Conservation (phyloP, 2,797 vertebrate genomes). For the Macropodus opercularis region DNA sequence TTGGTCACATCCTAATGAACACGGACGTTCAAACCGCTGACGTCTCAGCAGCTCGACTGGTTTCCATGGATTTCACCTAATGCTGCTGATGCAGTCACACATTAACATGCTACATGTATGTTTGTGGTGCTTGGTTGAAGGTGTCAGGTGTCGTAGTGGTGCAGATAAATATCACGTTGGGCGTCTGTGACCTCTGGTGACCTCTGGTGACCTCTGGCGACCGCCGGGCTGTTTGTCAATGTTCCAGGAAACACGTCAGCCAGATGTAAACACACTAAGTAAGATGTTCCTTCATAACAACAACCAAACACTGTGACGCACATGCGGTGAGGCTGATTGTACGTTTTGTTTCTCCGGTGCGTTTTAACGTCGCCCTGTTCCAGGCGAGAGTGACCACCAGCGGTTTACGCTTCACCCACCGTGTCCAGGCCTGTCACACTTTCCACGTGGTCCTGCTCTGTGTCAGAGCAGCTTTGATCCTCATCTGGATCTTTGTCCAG, state of each 20-base stretch:
- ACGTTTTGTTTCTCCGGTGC: too few relatives aligned
- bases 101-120: too few relatives aligned
- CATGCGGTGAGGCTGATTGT: slow-evolving; percentile 41
- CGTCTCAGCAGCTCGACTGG: too few relatives aligned
- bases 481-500: neutral
- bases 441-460: slow-evolving; percentile 49
- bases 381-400: slow-evolving; percentile 47
- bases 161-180: too few relatives aligned
- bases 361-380: slow-evolving; percentile 26
- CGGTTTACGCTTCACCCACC: slow-evolving; percentile 48
- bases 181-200: too few relatives aligned
- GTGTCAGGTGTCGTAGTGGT: too few relatives aligned
- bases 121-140: too few relatives aligned
- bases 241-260: slow-evolving; percentile 47
- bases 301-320: slow-evolving; percentile 44
- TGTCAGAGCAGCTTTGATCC: slow-evolving; percentile 19
- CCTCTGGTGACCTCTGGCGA: slow-evolving; percentile 10
- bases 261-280: slow-evolving; percentile 21
- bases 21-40: too few relatives aligned
- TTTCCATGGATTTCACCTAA: too few relatives aligned
- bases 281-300: slow-evolving; percentile 26
- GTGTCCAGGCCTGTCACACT: slow-evolving; percentile 54
- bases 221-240: slow-evolving; percentile 4
- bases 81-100: too few relatives aligned
- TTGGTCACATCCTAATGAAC: too few relatives aligned